Conservation (phyloP, 1,140 invertebrate genomes). For the Branchinecta lindahli region DNA sequence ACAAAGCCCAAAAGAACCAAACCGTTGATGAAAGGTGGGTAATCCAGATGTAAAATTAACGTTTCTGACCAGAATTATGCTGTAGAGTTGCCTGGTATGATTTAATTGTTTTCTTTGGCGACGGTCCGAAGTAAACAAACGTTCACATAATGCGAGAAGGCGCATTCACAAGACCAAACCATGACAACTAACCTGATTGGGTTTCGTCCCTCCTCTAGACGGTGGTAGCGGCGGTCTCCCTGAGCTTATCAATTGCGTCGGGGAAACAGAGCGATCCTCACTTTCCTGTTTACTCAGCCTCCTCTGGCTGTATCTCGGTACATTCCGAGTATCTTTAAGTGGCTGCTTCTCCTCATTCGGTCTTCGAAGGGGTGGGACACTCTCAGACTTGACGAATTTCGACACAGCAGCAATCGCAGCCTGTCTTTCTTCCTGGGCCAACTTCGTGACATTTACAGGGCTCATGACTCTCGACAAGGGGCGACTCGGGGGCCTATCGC, state of each 20-base stretch:
- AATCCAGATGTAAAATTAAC: too few species aligned
- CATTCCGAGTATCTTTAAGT: neutral
- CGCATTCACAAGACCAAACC: too few species aligned
- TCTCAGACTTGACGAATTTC: neutral
- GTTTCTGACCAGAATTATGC: too few species aligned
- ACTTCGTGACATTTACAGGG: neutral
- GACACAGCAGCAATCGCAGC: neutral
- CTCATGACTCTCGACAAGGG: neutral
- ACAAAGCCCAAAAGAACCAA: too few species aligned
- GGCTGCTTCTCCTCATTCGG: neutral
- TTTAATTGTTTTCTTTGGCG: too few species aligned
- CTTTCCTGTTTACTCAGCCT: neutral
- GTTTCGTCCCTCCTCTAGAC: neutral
- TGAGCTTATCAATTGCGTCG: neutral
- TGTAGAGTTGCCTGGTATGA: too few species aligned
- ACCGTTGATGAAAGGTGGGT: too few species aligned
- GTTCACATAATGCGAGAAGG: too few species aligned
- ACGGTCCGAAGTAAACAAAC: too few species aligned
- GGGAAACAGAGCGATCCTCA: neutral
- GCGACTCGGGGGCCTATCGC: neutral
- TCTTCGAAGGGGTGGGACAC: neutral
- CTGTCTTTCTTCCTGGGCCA: neutral
- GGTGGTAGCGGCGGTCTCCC: neutral
- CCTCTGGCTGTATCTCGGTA: neutral
- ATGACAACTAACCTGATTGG: neutral